A percentile compares a stretch with the other conserved stretches of the same genome.
These are phyloP conservation scores for Sebastes minor DNA, from an alignment of 2,797 vertebrate genomes.

Conservation along the genomic window DNA sequence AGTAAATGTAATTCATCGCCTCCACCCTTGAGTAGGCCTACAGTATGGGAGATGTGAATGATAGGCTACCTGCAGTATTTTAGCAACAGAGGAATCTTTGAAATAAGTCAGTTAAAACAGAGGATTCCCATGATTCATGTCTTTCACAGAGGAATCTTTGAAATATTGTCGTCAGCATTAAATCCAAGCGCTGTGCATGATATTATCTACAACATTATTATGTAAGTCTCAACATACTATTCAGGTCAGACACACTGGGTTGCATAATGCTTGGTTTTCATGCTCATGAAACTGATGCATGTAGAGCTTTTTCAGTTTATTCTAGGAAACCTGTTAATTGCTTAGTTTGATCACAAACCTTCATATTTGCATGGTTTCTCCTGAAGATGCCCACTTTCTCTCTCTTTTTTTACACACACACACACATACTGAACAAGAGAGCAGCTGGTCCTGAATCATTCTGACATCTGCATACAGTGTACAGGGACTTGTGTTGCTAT, in stretches of 20 bases:
- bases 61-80: not conserved
- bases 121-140: conserved; percentile 5
- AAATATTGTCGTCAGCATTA: not conserved
- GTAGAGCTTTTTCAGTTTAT: conserved; percentile 1
- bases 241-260: conserved; percentile 5
- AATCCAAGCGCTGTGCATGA: not conserved
- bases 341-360: conserved; percentile 21
- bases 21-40: not conserved
- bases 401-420: not conserved
- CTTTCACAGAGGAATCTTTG: not conserved
- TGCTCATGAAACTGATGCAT: not conserved
- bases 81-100: too few species aligned
- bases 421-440: conserved; percentile 10
- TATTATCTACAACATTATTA: conserved; percentile 4
- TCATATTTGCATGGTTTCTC: conserved; percentile 8
- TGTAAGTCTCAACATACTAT: not conserved
- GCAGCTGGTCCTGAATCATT: conserved; percentile 67
- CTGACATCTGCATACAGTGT: conserved; percentile 49
- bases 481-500: conserved; percentile 53
- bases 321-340: conserved; percentile 7
- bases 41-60: not conserved
- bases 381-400: not conserved
- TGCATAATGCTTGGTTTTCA: conserved; percentile 20
- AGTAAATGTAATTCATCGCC: not conserved
- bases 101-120: conserved; percentile 1